Evolutionary conservation across 2,888 invertebrate species (phyloP).

Genomic region (Ormyrus rosae): DNA sequence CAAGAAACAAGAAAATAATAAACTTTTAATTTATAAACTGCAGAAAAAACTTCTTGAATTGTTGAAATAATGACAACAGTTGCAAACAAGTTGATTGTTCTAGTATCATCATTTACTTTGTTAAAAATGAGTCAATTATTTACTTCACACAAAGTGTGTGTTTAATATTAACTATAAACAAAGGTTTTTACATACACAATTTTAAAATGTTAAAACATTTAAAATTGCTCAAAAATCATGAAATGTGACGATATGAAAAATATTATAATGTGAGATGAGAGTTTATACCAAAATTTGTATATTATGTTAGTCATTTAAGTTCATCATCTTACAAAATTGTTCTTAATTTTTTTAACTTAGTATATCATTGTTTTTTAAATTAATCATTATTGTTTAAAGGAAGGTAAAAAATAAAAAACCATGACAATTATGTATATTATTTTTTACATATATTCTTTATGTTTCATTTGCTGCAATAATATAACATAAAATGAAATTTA

Average conservation of each 20-base stretch:
- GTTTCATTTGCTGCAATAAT: constrained; percentile 28
- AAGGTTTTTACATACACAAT: background rate
- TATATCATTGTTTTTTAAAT: constrained; percentile 2
- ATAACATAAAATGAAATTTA: constrained; percentile 45
- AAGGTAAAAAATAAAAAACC: constrained; percentile 30
- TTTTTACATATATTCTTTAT: constrained; percentile 24
- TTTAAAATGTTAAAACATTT: constrained; percentile 23
- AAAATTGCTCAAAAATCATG: constrained; percentile 28
- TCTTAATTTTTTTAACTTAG: constrained; percentile 37
- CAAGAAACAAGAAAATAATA: constrained; percentile 42
- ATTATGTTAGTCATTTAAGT: constrained; percentile 22
- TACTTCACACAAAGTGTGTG: constrained; percentile 45
- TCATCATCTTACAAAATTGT: constrained; percentile 28
- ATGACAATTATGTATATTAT: background rate
- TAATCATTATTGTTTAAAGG: constrained; percentile 18
- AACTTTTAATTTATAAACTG: background rate
- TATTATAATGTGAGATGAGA: background rate
- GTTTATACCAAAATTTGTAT: constrained; percentile 40
- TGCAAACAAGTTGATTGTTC: constrained; percentile 13
- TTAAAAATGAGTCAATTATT: constrained; percentile 46
- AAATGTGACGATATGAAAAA: constrained; percentile 20
- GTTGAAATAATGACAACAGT: constrained; percentile 3
- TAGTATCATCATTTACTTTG: constrained; percentile 21
- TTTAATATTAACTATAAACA: constrained; percentile 6
- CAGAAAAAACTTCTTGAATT: constrained; percentile 5